Evolutionary conservation across 2,113 vertebrate genomes (phyloP), one percentile per base, ranked within the genome.

Genomic region (Meles meles): DNA sequence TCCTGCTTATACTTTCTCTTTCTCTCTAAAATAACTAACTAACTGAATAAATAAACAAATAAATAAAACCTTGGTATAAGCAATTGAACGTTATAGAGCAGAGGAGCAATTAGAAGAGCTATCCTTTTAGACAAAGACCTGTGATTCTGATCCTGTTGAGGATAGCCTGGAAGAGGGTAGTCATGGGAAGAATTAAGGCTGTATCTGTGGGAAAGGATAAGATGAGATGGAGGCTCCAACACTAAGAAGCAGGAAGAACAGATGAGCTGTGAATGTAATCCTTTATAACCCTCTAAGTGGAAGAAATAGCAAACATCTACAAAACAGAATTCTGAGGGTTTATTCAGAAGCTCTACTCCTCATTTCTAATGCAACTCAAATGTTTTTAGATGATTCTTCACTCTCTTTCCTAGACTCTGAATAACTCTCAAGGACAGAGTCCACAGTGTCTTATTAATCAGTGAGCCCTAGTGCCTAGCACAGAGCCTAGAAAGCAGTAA

Each of bases 311-410:
- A 94, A 76, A 44, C 55, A 57, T 39, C 21, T n/a, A 90, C 25
- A 96, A 39, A 87, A 84, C 25, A 63, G 10, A 92, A 87, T 18
- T 88, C 44, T 85, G 23, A 65, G 6, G 14, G 29, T 74, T 82
- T 84, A 88, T 55, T 91, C 21, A 52, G 88, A 92, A 81, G 13
- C 6, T 14, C 49, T 5, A 81, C 27, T 95, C 55, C 13, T 90
- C 10, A 94, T 93, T 84, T 94, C 61, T 5, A 94, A 42, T 10
- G 3, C 17, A 79, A n/a, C 2, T 88, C 14, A 95, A 59, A 72
- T 57, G 31, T 95, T 92, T 80, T 81, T 90, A 94, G 88, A 72
- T 80, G 79, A 13, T 25, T 88, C 55, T 94, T 88, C 4, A 83
- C 2, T 86, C 18, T 93, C 34, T 5, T 72, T 92, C 14, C 29